Percentiles rank a stretch among this genome's conserved stretches.
These are phyloP conservation scores for Sciurus niger DNA, from an alignment of 2,113 vertebrate genomes.

Conservation along the genomic window DNA sequence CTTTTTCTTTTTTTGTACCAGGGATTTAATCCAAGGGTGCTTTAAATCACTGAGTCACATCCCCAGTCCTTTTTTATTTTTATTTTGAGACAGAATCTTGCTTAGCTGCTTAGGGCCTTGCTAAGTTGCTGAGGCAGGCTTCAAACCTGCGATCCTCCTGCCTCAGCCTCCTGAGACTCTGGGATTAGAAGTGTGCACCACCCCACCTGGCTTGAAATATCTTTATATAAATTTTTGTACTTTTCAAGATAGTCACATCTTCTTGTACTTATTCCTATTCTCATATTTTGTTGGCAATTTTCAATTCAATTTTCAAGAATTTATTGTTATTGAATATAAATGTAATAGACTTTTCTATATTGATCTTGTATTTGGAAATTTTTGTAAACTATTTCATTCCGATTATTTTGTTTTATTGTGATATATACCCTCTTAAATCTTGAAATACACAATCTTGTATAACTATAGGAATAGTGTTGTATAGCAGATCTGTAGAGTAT, in stretches of 20 bases:
- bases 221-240: background rate
- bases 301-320: background rate
- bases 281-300: background rate
- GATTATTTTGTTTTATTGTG: background rate
- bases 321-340: background rate
- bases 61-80: too few relatives aligned
- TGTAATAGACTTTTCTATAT: conserved; percentile 31
- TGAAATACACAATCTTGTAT: background rate
- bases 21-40: too few relatives aligned
- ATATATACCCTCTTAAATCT: background rate
- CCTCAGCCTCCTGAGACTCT: too few relatives aligned
- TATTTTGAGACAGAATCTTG: too few relatives aligned
- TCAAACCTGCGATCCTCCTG: too few relatives aligned
- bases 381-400: conserved; percentile 27
- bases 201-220: background rate
- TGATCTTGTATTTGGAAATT: background rate
- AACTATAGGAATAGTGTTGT: background rate
- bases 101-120: too few relatives aligned
- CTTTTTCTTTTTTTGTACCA: background rate
- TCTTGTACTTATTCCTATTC: background rate
- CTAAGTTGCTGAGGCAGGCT: too few relatives aligned
- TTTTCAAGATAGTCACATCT: background rate
- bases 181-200: too few relatives aligned
- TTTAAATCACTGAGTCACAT: too few relatives aligned
- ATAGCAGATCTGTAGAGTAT: background rate